These are phyloP conservation scores for Psittacara wagleri DNA, from an alignment of 2,113 vertebrate species.

Conservation along the genomic window DNA sequence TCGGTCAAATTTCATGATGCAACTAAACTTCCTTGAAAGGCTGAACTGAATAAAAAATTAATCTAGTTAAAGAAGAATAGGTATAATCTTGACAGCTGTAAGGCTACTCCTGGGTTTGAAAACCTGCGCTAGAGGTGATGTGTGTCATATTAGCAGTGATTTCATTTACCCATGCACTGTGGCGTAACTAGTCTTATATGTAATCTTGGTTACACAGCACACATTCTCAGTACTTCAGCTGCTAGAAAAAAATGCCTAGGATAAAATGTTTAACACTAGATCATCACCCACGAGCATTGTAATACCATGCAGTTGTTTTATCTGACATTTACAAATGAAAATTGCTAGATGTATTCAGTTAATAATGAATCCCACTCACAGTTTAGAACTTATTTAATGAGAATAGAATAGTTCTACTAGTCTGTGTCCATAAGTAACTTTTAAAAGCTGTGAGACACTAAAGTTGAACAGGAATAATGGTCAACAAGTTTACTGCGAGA, in stretches of 20 bases:
- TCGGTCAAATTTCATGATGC: constrained; percentile 10
- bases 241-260: neutral
- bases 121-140: neutral
- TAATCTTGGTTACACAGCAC: neutral
- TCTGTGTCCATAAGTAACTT: neutral
- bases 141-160: neutral
- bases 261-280: constrained; percentile 11
- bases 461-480: neutral
- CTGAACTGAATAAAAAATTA: neutral
- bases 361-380: neutral
- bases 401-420: neutral
- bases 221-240: neutral
- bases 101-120: neutral
- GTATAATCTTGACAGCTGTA: neutral
- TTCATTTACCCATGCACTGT: neutral
- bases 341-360: neutral
- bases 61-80: constrained; percentile 1
- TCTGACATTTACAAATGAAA: neutral
- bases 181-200: neutral
- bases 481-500: neutral
- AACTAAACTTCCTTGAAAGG: neutral
- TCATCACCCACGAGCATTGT: neutral
- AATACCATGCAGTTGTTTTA: constrained; percentile 7
- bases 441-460: neutral
- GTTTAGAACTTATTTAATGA: neutral